Conservation (phyloP, 2,113 vertebrate species). For the Philantomba maxwellii region DNA sequence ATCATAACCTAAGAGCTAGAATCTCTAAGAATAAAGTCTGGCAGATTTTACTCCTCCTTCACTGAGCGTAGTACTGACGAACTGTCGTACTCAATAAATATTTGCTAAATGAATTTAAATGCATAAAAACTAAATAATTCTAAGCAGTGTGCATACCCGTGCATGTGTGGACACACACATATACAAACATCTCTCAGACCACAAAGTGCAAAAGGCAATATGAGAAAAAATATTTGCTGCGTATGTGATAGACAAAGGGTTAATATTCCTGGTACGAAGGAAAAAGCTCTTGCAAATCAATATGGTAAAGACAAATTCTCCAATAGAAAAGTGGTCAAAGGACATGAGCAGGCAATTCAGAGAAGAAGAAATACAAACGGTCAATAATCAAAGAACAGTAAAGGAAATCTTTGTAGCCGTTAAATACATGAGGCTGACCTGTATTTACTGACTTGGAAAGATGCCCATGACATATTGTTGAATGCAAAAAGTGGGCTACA, state of each 20-base stretch:
- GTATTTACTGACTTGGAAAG: conserved; percentile 30
- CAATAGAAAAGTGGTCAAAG: conserved; percentile 26
- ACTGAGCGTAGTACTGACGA: not conserved
- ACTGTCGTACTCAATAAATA: not conserved
- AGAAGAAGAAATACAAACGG: conserved; percentile 25
- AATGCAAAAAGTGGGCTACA: conserved; percentile 3
- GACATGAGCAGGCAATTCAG: not conserved
- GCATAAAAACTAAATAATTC: not conserved
- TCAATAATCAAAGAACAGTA: conserved; percentile 41
- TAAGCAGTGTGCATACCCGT: not conserved
- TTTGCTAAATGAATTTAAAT: not conserved
- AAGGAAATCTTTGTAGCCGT: conserved; percentile 3
- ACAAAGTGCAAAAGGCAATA: not conserved
- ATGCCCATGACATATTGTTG: not conserved
- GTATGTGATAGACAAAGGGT: not conserved
- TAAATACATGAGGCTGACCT: not conserved
- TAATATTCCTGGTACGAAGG: not conserved
- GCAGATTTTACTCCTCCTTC: not conserved
- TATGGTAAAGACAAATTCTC: conserved; percentile 34
- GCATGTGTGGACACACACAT: not conserved
- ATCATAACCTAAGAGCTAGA: not conserved
- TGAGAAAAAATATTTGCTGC: not conserved
- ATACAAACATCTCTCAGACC: not conserved
- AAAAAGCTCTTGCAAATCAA: conserved; percentile 16
- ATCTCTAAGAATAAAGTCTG: not conserved